A percentile compares a stretch with the other conserved stretches of the same genome.
These are phyloP conservation scores for Itoplectis maculator DNA, from an alignment of 2,888 invertebrate species.

Conservation along the genomic window DNA sequence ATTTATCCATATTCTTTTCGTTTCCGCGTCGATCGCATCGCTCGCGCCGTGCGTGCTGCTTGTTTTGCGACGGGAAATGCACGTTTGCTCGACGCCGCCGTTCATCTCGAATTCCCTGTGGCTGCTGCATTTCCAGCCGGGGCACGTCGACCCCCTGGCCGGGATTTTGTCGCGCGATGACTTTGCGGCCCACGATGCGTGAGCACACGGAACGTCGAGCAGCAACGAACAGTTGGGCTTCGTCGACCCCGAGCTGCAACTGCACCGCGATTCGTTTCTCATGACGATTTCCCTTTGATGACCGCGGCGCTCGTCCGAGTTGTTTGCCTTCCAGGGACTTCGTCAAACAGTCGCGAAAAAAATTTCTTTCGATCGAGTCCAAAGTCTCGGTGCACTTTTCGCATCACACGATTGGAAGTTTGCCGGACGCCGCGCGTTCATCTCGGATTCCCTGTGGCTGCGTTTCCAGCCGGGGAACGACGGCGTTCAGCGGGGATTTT, in stretches of 20 bases:
- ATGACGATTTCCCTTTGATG: constrained; percentile 20
- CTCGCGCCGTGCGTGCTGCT: background rate
- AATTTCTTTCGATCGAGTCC: too few species aligned
- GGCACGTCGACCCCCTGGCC: background rate
- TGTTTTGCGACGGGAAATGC: constrained; percentile 37
- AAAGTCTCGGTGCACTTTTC: too few species aligned
- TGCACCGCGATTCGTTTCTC: constrained; percentile 32
- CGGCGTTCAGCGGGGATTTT: too few species aligned
- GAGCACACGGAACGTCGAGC: background rate
- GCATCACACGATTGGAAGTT: too few species aligned
- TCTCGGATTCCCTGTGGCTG: too few species aligned
- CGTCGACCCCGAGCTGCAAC: constrained; percentile 36
- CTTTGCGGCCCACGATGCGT: constrained; percentile 8
- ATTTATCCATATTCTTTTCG: constrained; percentile 29
- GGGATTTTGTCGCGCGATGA: constrained; percentile 43
- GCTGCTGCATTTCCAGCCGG: constrained; percentile 21
- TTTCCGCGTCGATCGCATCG: background rate
- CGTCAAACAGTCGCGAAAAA: background rate
- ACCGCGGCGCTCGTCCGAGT: background rate
- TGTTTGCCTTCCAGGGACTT: background rate
- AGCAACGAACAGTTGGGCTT: constrained; percentile 12
- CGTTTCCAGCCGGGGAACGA: too few species aligned
- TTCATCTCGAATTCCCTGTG: constrained; percentile 64
- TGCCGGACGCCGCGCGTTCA: too few species aligned
- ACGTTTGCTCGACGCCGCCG: constrained; percentile 48